These are phyloP conservation scores for Xylota sylvarum DNA, from an alignment of 2,888 invertebrate genomes.

Conservation along the genomic window DNA sequence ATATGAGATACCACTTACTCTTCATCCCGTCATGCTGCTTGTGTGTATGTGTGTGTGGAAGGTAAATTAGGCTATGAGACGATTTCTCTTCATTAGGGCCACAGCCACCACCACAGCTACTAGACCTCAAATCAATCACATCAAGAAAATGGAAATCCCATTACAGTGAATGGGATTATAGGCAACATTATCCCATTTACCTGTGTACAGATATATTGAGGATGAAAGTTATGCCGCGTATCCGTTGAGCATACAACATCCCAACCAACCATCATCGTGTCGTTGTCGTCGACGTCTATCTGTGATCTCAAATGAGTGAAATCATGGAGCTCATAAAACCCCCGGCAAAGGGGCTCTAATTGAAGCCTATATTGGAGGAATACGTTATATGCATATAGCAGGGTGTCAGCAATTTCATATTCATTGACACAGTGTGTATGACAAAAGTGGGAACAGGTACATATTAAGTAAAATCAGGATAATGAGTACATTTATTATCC, in stretches of 20 bases:
- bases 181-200: conserved; percentile 41
- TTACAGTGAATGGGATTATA: conserved; percentile 55
- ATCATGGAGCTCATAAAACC: not conserved
- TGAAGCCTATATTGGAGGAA: not conserved
- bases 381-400: not conserved
- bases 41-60: not conserved
- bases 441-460: not conserved
- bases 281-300: not conserved
- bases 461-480: no score
- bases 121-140: conserved; percentile 66
- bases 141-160: conserved; percentile 50
- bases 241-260: not conserved
- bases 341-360: conserved; percentile 1
- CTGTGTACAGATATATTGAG: conserved; percentile 9
- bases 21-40: not conserved
- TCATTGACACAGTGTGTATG: not conserved
- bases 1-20: conserved; percentile 4
- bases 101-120: conserved; percentile 15
- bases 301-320: conserved; percentile 1
- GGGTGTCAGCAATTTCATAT: not conserved
- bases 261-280: not conserved
- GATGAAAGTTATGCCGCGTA: not conserved
- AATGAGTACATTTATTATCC: no score
- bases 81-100: conserved; percentile 58
- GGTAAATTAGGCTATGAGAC: conserved; percentile 41